Evolutionary conservation across 2,797 vertebrate genomes (phyloP).

Genomic region (Sylvilagus floridanus): DNA sequence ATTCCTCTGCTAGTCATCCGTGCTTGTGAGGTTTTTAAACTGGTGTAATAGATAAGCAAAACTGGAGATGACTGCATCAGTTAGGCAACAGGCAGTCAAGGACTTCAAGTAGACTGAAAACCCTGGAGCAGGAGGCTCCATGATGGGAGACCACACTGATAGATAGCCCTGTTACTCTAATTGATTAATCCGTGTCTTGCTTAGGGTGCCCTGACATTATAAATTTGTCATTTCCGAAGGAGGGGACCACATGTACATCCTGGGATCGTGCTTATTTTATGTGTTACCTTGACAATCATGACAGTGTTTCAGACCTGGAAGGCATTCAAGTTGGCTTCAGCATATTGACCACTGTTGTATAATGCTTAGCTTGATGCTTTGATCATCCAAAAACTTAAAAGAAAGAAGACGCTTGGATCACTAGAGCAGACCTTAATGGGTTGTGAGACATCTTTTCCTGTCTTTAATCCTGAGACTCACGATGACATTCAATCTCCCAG

Average conservation of each 20-base stretch:
- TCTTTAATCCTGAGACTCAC: not conserved
- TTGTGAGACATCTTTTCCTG: not conserved
- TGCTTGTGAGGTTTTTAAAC: not conserved
- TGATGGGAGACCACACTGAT: not conserved
- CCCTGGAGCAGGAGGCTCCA: not conserved
- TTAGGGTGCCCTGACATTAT: too few species aligned
- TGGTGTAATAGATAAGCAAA: not conserved
- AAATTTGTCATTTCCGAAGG: not conserved
- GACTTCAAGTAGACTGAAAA: not conserved
- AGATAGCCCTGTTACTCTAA: not conserved
- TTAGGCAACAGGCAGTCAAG: not conserved
- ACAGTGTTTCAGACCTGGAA: not conserved
- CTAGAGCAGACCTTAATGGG: not conserved
- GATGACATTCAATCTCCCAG: not conserved
- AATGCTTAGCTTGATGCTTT: not conserved
- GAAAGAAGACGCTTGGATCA: not conserved
- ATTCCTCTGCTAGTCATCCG: not conserved
- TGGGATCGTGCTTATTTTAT: not conserved
- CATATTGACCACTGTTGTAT: not conserved
- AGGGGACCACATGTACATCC: not conserved
- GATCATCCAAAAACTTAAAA: not conserved
- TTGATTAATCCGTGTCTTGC: not conserved
- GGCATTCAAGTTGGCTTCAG: not conserved
- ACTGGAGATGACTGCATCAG: not conserved
- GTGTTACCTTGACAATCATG: not conserved